These are phyloP conservation scores for Hassar affinis DNA, from an alignment of 2,113 vertebrate species.

Conservation along the genomic window DNA sequence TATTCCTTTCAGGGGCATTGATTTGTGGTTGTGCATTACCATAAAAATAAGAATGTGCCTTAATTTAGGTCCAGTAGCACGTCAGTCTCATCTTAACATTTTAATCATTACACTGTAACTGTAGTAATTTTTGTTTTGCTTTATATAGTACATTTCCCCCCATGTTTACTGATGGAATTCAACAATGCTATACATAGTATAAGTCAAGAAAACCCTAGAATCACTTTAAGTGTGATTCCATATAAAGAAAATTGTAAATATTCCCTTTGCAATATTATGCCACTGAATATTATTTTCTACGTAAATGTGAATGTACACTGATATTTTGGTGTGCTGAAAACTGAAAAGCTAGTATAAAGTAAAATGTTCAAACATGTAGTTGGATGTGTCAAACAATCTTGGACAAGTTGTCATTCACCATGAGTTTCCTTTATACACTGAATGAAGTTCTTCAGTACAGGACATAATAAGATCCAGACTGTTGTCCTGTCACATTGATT, in stretches of 20 bases:
- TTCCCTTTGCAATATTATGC: neutral
- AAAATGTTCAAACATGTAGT: neutral
- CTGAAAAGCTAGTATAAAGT: neutral
- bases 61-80: no score
- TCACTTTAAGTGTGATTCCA: no score
- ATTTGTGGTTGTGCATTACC: no score
- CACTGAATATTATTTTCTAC: neutral
- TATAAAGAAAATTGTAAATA: neutral
- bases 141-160: neutral
- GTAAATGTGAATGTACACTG: neutral
- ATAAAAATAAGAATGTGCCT: no score
- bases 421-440: neutral
- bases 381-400: neutral
- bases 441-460: neutral
- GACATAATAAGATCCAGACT: neutral
- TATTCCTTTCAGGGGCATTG: no score
- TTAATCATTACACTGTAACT: no score
- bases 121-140: no score
- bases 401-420: neutral
- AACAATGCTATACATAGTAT: no score
- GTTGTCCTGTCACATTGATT: neutral
- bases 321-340: neutral
- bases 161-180: neutral
- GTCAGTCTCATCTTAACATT: no score
- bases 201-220: no score